These are phyloP conservation scores for Trissolcus japonicus DNA, from an alignment of 2,888 invertebrate species.

Conservation along the genomic window DNA sequence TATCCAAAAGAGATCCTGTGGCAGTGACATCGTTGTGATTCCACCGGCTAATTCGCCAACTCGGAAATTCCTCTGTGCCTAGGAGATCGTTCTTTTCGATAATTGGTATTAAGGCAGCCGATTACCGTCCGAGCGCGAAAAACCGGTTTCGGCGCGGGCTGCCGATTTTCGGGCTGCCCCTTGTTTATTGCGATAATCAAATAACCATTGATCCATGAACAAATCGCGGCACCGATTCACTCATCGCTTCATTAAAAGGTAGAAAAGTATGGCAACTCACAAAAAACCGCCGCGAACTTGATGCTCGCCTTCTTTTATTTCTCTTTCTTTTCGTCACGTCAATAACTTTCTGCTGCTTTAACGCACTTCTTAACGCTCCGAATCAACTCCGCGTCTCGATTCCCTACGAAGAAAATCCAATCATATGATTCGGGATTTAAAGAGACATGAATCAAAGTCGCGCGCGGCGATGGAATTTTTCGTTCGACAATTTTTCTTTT, in stretches of 20 bases:
- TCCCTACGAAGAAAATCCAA: too few species aligned
- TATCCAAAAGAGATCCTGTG: slow-evolving; percentile 46
- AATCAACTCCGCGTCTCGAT: slow-evolving; percentile 63
- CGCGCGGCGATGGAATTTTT: slow-evolving; percentile 1
- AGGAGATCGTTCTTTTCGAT: slow-evolving; percentile 57
- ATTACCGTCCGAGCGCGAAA: slow-evolving; percentile 51
- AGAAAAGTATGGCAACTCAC: slow-evolving; percentile 31
- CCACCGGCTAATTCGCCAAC: slow-evolving; percentile 53
- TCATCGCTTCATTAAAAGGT: slow-evolving; percentile 35
- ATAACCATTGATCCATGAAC: slow-evolving; percentile 30
- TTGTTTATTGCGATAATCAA: slow-evolving; percentile 27
- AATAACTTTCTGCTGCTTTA: slow-evolving; percentile 71
- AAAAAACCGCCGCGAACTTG: slow-evolving; percentile 67
- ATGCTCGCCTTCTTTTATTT: slow-evolving; percentile 52
- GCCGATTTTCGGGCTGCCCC: slow-evolving; percentile 38
- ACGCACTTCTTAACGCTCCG: slow-evolving; percentile 71
- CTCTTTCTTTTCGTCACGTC: slow-evolving; percentile 64
- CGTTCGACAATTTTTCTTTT: too few species aligned
- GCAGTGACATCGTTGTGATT: slow-evolving; percentile 55
- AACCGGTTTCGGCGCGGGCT: slow-evolving; percentile 48
- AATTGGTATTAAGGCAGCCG: slow-evolving; percentile 55
- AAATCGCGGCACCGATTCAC: slow-evolving; percentile 24
- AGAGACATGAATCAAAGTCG: not conserved
- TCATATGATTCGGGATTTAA: too few species aligned
- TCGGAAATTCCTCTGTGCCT: slow-evolving; percentile 46